These are phyloP conservation scores for Ridgeia piscesae DNA, from an alignment of 1,140 invertebrate genomes.

Conservation along the genomic window DNA sequence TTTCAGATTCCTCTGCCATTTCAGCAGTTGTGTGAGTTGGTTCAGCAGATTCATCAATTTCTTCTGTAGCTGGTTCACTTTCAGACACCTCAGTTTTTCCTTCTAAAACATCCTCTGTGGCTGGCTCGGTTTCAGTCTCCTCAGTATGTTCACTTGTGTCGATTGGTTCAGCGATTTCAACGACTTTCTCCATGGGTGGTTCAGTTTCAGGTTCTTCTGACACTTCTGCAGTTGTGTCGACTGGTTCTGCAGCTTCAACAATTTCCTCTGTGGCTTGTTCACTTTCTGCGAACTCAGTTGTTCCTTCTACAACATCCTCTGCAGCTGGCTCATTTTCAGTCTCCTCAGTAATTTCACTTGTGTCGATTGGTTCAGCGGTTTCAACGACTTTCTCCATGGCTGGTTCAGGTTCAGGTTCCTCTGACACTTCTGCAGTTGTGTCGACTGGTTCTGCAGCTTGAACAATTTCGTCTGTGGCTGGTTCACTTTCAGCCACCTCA, in stretches of 20 bases:
- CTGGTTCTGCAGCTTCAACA: neutral
- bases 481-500: neutral
- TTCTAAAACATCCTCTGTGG: too few species aligned
- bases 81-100: too few species aligned
- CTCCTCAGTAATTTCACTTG: neutral
- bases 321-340: neutral
- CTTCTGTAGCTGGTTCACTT: too few species aligned
- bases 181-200: neutral
- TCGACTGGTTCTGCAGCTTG: neutral
- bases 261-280: neutral
- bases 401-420: neutral
- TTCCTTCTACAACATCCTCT: neutral
- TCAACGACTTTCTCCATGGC: neutral
- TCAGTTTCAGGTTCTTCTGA: neutral
- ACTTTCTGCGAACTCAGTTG: neutral
- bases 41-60: neutral
- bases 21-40: neutral
- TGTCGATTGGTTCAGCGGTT: neutral
- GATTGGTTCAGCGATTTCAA: neutral
- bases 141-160: neutral
- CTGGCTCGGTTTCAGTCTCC: neutral
- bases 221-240: neutral
- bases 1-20: neutral
- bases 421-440: neutral
- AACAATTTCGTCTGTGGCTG: neutral